Percentiles rank a stretch among this genome's conserved stretches.
These are phyloP conservation scores for Leucosticte australis DNA, from an alignment of 2,113 vertebrate species.

Conservation along the genomic window DNA sequence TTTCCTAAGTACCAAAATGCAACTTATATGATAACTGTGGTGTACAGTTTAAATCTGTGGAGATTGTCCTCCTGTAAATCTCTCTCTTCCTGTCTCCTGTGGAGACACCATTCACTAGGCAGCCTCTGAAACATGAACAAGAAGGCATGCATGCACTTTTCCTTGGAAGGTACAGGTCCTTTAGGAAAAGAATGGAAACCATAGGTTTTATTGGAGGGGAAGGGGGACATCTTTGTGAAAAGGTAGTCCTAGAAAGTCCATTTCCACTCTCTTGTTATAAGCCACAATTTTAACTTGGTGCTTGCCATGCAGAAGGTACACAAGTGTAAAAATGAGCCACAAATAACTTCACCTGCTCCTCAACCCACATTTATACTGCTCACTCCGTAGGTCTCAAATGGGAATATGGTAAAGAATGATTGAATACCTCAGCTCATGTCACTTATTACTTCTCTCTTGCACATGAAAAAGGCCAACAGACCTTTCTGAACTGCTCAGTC, in stretches of 20 bases:
- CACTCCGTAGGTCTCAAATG: background rate
- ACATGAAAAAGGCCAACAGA: background rate
- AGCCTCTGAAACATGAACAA: background rate
- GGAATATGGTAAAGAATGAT: background rate
- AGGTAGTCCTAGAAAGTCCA: fast-evolving
- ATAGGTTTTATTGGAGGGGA: fast-evolving
- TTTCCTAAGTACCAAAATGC: background rate
- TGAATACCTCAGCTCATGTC: background rate
- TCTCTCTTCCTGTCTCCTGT: background rate
- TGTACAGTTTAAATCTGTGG: background rate
- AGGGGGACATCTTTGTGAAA: fast-evolving
- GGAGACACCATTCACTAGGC: background rate
- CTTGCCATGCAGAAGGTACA: fast-evolving
- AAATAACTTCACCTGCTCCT: background rate
- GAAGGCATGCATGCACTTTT: fast-evolving
- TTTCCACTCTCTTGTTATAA: background rate
- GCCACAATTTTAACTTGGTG: fast-evolving
- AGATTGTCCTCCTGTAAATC: background rate
- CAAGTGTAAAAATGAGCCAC: background rate
- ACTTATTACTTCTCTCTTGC: background rate
- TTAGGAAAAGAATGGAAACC: background rate
- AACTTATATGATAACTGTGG: background rate
- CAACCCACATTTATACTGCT: background rate
- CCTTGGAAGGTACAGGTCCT: background rate
- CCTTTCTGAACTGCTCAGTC: background rate